Conservation (phyloP, 2,888 invertebrate species). For the Machimus atricapillus region DNA sequence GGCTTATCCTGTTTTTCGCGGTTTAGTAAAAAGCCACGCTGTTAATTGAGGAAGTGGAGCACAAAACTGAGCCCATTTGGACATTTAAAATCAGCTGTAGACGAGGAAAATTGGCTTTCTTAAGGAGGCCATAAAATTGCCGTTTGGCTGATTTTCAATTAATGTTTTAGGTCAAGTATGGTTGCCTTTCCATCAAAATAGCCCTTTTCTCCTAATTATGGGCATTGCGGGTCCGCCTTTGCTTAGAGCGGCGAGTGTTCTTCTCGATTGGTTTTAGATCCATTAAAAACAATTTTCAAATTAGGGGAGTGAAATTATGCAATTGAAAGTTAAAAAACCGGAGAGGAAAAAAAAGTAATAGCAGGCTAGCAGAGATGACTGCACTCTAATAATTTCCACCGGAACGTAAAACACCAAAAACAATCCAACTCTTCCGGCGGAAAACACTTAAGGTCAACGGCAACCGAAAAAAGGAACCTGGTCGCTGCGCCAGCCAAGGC, state of each 20-base stretch:
- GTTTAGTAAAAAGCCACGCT: neutral
- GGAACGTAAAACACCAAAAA: constrained; percentile 40
- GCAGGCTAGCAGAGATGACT: constrained; percentile 1
- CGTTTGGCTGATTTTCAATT: constrained; percentile 30
- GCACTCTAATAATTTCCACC: constrained; percentile 32
- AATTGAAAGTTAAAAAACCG: neutral
- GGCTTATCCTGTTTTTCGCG: neutral
- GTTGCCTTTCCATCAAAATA: constrained; percentile 3
- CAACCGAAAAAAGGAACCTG: constrained; percentile 32
- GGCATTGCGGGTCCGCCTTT: neutral
- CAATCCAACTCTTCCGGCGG: constrained; percentile 37
- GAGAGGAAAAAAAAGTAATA: neutral
- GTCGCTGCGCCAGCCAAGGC: neutral
- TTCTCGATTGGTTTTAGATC: neutral
- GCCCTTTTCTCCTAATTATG: constrained; percentile 12
- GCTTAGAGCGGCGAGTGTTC: neutral
- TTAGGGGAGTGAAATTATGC: constrained; percentile 16
- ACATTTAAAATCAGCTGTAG: neutral
- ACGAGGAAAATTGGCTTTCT: neutral
- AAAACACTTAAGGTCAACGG: constrained; percentile 39
- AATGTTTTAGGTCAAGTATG: constrained; percentile 23
- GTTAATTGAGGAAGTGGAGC: neutral
- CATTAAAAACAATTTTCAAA: constrained; percentile 21
- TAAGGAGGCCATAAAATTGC: neutral
- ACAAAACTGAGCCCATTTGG: neutral